Evolutionary conservation across 1,140 invertebrate genomes (phyloP), one percentile per base, ranked within the genome.

Genomic region (Mya arenaria): DNA sequence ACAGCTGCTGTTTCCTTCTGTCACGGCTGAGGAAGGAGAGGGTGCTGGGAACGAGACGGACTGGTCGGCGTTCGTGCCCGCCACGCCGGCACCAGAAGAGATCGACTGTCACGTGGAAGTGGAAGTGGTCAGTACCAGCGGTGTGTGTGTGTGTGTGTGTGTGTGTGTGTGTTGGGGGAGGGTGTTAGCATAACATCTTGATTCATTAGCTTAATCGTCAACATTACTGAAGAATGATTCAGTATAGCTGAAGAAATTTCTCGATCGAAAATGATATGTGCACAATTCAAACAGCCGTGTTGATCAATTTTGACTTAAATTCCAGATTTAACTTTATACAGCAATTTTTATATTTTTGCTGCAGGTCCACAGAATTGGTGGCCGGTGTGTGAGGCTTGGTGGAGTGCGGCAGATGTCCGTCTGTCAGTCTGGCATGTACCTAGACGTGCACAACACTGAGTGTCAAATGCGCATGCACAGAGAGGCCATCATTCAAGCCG

Each of bases 401-500:
- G 74, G 74, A 6, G 41, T 30, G 13, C 30, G 44, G 23, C 37
- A 63, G 8, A 30, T 52, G 37, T 60, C 74, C 15, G 74, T 78
- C 2, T 78, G 74, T 63, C 74, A 78, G 41, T 78, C 74, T 4
- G 74, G 74, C 30, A 78, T 78, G 28, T 68, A 78, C 30, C 62
- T 78, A 13, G 74, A 78, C 32, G 30, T 78, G 13, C 44, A 66
- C 41, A 78, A 39, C 41, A 32, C 48, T 37, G 44, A 55, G 13
- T 78, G 74, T 23, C 5, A 66, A 19, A 10, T 25, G 37, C 44
- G 63, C 13, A 25, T 78, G 28, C n/a, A 23, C 10, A 28, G 58
- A 15, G 56, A 74, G 19, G 19, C 44, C 34, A 17, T n/a, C 4
- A 5, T 4, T 13, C 58, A 3, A 68, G 17, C 13, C 1, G 13